These are phyloP conservation scores for Lanistes nyassanus DNA, from an alignment of 1,140 invertebrate species.

Conservation along the genomic window DNA sequence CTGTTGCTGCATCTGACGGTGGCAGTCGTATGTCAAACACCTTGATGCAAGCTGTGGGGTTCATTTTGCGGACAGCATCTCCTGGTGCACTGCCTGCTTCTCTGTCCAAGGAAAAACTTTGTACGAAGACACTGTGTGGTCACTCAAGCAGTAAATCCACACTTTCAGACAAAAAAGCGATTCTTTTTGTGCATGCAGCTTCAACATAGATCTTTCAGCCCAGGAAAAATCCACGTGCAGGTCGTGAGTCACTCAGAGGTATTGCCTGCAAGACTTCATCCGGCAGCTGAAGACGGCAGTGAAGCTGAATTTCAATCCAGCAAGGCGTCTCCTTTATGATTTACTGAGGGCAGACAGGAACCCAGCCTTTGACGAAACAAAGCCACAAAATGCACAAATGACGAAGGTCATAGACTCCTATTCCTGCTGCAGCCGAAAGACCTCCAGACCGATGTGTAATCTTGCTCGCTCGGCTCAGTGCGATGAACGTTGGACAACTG, in stretches of 20 bases:
- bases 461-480: conserved; percentile 74
- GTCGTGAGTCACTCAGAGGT: conserved; percentile 56
- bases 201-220: conserved; percentile 35
- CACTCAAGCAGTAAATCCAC: conserved; percentile 95
- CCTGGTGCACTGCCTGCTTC: conserved; percentile 96
- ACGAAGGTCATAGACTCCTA: conserved; percentile 96
- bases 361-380: conserved; percentile 99
- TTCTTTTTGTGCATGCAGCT: background rate
- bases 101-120: conserved; percentile 97
- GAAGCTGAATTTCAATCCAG: conserved; percentile 97
- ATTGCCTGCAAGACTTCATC: conserved; percentile 82
- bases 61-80: conserved; percentile 99
- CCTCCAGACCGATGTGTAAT: conserved; percentile 82
- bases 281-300: conserved; percentile 90
- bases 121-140: conserved; percentile 99
- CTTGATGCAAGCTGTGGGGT: conserved; percentile 96
- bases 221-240: conserved; percentile 51
- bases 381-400: conserved; percentile 93
- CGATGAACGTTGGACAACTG: conserved; percentile 98
- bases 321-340: conserved; percentile 98
- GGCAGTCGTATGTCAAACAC: too few species aligned
- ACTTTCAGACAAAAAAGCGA: background rate
- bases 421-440: conserved; percentile 87
- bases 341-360: conserved; percentile 95
- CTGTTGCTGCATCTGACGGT: too few species aligned